Evolutionary conservation across 2,113 vertebrate genomes (phyloP).

Genomic region (Columbina picui): DNA sequence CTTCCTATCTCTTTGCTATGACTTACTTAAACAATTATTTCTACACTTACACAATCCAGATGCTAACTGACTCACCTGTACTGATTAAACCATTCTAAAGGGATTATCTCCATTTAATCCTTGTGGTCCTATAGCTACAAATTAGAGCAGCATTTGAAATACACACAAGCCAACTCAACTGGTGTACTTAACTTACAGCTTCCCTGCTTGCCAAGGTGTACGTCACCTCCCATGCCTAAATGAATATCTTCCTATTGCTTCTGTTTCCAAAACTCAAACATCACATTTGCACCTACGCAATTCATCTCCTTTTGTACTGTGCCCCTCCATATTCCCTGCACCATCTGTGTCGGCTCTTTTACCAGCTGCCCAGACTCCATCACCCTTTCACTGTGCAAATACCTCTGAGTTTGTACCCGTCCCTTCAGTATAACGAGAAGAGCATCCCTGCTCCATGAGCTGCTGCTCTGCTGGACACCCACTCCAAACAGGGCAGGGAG

Average conservation of each 20-base stretch:
- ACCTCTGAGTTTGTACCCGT: not conserved
- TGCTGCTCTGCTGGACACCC: not conserved
- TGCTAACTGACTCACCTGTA: constrained; percentile 44
- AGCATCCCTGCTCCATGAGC: not conserved
- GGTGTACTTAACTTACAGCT: not conserved
- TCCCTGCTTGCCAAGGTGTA: not conserved
- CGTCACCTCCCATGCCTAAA: not conserved
- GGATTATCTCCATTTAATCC: constrained; percentile 44
- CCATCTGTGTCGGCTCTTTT: not conserved
- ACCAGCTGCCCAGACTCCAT: not conserved
- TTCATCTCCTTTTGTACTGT: not conserved
- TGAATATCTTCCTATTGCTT: not conserved
- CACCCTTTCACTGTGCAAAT: not conserved
- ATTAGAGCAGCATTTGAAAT: constrained; percentile 29
- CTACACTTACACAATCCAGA: not conserved
- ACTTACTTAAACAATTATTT: constrained; percentile 55
- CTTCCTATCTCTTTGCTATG: not conserved
- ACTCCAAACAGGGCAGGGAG: not conserved
- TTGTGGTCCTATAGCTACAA: constrained; percentile 13
- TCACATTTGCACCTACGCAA: fast-evolving
- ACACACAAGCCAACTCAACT: not conserved
- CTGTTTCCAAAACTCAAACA: not conserved
- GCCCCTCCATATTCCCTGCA: not conserved
- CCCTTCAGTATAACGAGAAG: not conserved
- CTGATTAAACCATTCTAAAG: constrained; percentile 18